Conservation (phyloP, 23 tunicate species). For the Botrylloides violaceus region DNA sequence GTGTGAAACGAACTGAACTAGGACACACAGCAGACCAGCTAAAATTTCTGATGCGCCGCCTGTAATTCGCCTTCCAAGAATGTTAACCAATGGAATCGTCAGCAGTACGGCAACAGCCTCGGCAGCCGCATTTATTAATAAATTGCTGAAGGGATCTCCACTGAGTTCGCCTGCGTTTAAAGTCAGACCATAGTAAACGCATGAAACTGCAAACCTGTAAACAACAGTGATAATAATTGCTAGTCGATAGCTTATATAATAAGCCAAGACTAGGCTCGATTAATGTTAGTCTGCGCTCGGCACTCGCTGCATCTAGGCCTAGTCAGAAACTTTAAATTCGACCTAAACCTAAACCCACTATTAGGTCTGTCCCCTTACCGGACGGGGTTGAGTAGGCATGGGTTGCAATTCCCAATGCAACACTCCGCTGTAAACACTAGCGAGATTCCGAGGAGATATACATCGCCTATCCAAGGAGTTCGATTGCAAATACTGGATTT, state of each 20-base stretch:
- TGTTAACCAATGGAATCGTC: slow-evolving; percentile 40
- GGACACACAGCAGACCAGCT: slow-evolving; percentile 57
- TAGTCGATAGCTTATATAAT: too few relatives aligned
- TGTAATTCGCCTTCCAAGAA: slow-evolving; percentile 63
- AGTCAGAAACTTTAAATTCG: background rate
- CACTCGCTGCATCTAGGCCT: background rate
- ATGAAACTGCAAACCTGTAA: slow-evolving; percentile 65
- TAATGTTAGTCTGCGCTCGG: too few relatives aligned
- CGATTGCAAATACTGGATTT: too few relatives aligned
- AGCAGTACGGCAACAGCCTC: slow-evolving; percentile 67
- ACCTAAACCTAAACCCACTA: too few relatives aligned
- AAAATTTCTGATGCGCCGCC: slow-evolving; percentile 23
- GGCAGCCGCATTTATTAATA: slow-evolving; percentile 60
- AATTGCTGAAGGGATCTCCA: slow-evolving; percentile 79
- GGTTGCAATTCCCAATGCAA: too few relatives aligned
- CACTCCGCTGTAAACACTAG: too few relatives aligned
- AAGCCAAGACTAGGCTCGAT: too few relatives aligned
- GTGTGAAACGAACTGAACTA: slow-evolving; percentile 28
- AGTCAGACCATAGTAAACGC: slow-evolving; percentile 92
- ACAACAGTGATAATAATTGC: too few relatives aligned
- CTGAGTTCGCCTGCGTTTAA: slow-evolving; percentile 83
- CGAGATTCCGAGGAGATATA: too few relatives aligned
- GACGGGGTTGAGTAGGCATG: too few relatives aligned
- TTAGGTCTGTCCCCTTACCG: too few relatives aligned
- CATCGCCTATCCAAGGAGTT: too few relatives aligned